A percentile compares a stretch with the other conserved stretches of the same genome.
Conservation (phyloP, 2,113 vertebrate species). For the Nibea coibor region DNA sequence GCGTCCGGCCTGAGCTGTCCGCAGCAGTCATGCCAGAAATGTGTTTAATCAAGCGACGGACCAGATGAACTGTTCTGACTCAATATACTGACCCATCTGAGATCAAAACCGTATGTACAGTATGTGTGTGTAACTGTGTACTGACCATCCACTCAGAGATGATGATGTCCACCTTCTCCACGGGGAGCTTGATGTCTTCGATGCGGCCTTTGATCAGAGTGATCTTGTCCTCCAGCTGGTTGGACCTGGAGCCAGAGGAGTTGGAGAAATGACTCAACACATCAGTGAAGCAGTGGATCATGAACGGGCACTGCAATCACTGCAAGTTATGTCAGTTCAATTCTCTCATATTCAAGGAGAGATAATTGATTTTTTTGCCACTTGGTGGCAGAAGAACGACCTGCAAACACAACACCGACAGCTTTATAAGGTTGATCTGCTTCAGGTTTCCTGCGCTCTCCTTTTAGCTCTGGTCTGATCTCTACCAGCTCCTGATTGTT, state of each 20-base stretch:
- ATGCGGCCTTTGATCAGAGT: constrained; percentile 94
- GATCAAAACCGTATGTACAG: not conserved
- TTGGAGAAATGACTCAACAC: not conserved
- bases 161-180: constrained; percentile 95
- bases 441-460: not conserved
- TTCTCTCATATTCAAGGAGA: too few relatives aligned
- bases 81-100: not conserved
- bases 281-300: not conserved
- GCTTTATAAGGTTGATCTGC: too few relatives aligned
- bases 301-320: too few relatives aligned
- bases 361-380: too few relatives aligned
- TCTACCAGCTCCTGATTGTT: not conserved
- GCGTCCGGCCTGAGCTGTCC: not conserved
- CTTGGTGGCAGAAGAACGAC: too few relatives aligned
- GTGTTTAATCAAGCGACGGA: not conserved
- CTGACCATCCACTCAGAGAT: constrained; percentile 99
- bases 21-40: not conserved
- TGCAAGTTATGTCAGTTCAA: too few relatives aligned
- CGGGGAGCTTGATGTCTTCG: constrained; percentile 92
- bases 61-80: not conserved
- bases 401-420: too few relatives aligned
- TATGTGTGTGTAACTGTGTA: constrained; percentile 26
- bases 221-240: constrained; percentile 90
- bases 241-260: constrained; percentile 83
- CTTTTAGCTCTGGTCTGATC: not conserved